Percentiles rank a stretch among this genome's conserved stretches.
phyloP scores from a whole-genome alignment of 2,113 vertebrate genomes.

The Pyrgilauda ruficollis region DNA sequence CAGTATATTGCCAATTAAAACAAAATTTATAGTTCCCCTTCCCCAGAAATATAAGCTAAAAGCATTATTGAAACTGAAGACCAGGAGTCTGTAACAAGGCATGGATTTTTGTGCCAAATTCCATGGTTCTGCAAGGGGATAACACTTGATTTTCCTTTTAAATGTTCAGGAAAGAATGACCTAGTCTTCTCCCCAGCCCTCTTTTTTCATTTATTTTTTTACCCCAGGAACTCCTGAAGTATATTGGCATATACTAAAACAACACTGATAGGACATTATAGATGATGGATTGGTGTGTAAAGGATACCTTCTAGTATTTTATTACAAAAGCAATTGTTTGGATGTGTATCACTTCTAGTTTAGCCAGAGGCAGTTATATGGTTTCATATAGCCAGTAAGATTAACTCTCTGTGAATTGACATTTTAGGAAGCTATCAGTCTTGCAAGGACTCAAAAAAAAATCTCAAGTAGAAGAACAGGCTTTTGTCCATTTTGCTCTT shows the following conservation, averaged over 20 bases:
- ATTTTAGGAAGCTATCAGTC: not conserved
- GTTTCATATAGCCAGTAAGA: not conserved
- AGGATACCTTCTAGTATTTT: not conserved
- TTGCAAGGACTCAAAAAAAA: not conserved
- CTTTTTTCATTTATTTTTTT: not conserved
- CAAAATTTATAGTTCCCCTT: not conserved
- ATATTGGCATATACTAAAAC: not conserved
- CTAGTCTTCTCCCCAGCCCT: rapidly evolving
- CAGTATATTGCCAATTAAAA: not conserved
- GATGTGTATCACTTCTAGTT: constrained; percentile 2
- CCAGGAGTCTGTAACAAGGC: not conserved
- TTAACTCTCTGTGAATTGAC: not conserved
- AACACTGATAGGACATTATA: not conserved
- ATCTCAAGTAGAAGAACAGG: not conserved
- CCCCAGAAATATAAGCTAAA: not conserved
- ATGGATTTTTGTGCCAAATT: not conserved
- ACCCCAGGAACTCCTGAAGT: not conserved
- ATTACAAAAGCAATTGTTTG: constrained; percentile 29
- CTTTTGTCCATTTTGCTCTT: not conserved
- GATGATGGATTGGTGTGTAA: not conserved
- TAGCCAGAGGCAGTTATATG: not conserved
- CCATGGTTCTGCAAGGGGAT: not conserved
- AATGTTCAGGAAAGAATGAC: not conserved
- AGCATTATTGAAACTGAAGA: not conserved
- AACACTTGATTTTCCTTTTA: not conserved